Conservation (phyloP, 1,140 invertebrate species). For the Prorops nasuta region DNA sequence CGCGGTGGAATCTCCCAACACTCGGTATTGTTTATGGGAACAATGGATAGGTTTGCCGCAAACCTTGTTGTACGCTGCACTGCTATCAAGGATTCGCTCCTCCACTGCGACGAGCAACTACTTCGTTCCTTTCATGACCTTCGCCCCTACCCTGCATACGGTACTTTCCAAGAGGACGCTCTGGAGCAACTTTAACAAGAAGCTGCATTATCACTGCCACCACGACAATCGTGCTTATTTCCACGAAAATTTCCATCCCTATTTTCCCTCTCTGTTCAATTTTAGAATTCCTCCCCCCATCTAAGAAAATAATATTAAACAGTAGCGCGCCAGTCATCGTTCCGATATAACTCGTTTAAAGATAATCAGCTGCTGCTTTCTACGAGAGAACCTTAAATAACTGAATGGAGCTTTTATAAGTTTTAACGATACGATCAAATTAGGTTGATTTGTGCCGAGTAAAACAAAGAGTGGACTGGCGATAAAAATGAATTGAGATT, state of each 20-base stretch:
- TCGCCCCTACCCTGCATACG: neutral
- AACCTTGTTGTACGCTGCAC: conserved; percentile 12
- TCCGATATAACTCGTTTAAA: too few species aligned
- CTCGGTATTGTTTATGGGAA: conserved; percentile 33
- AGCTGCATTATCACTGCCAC: neutral
- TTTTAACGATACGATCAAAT: too few species aligned
- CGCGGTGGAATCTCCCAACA: conserved; percentile 20
- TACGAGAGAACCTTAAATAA: too few species aligned
- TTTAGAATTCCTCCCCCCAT: too few species aligned
- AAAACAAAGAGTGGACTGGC: too few species aligned
- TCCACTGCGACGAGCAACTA: conserved; percentile 6
- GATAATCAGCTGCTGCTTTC: too few species aligned
- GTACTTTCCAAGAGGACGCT: neutral
- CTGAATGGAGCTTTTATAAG: too few species aligned
- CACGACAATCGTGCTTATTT: neutral
- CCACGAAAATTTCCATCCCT: neutral
- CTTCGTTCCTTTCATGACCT: conserved; percentile 20
- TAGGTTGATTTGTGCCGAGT: too few species aligned
- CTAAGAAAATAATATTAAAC: too few species aligned
- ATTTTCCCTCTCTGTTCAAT: neutral
- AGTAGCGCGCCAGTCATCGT: too few species aligned
- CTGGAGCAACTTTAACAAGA: neutral
- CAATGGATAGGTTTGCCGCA: conserved; percentile 33
- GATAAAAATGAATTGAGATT: too few species aligned
- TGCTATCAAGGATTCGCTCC: conserved; percentile 21